These are phyloP conservation scores for Geococcyx californianus DNA, from an alignment of 2,113 vertebrate species.

Conservation along the genomic window DNA sequence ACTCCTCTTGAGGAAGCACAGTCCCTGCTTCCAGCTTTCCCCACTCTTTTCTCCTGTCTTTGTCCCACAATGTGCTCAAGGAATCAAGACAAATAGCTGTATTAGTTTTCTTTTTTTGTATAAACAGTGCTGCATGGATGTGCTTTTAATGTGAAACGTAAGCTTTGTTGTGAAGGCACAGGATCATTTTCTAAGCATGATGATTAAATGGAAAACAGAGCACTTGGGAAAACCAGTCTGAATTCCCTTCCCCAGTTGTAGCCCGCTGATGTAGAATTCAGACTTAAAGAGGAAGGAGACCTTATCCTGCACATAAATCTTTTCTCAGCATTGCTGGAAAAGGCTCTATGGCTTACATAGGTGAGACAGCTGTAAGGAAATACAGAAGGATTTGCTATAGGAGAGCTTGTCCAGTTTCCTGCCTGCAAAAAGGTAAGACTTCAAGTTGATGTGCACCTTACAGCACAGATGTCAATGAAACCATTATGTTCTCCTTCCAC, in stretches of 20 bases:
- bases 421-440: neutral
- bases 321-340: neutral
- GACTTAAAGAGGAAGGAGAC: neutral
- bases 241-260: neutral
- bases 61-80: neutral
- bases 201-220: conserved; percentile 1
- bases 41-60: neutral
- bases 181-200: neutral
- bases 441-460: neutral
- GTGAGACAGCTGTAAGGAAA: conserved; percentile 19
- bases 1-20: neutral
- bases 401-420: neutral
- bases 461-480: neutral
- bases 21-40: neutral
- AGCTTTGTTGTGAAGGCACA: neutral
- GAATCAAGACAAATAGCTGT: neutral
- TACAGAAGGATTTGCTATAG: neutral
- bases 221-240: neutral
- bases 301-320: conserved; percentile 34
- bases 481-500: neutral
- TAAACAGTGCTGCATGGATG: neutral
- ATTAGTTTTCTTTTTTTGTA: neutral
- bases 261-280: conserved; percentile 10
- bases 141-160: neutral
- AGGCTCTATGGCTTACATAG: neutral